phyloP scores from a whole-genome alignment of 2,113 vertebrate genomes.

The Dicerorhinus sumatrensis region DNA sequence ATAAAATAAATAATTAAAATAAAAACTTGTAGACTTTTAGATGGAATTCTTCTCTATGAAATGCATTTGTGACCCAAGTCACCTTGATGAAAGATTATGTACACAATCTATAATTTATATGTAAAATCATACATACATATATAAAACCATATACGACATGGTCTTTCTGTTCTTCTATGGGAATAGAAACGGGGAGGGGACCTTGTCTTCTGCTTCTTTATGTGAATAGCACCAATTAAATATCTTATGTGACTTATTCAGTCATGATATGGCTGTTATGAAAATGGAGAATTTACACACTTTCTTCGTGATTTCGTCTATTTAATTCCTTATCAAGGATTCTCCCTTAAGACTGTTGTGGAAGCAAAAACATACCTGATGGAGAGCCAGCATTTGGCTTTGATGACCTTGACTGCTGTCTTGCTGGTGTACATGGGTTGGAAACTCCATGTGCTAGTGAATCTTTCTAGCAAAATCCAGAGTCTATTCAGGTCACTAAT shows the following conservation, averaged over 20 bases:
- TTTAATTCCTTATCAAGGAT: not conserved
- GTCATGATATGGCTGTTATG: not conserved
- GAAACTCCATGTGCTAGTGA: not conserved
- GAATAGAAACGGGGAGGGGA: not conserved
- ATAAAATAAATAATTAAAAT: no score
- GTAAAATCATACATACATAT: not conserved
- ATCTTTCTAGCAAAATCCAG: not conserved
- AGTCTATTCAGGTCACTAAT: not conserved
- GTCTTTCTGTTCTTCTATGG: not conserved
- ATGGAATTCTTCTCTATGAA: not conserved
- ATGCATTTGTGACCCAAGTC: not conserved
- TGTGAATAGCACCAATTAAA: not conserved
- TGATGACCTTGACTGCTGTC: not conserved
- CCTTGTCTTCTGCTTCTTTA: not conserved
- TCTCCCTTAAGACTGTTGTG: not conserved
- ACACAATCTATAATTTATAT: not conserved
- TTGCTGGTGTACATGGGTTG: not conserved
- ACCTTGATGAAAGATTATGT: not conserved
- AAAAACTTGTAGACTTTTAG: not conserved
- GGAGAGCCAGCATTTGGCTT: not conserved
- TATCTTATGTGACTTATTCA: not conserved
- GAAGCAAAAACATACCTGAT: not conserved
- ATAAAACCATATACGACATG: not conserved
- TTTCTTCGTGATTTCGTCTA: not conserved
- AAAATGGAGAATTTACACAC: not conserved